Base-by-base conservation (phyloP, 2,797 vertebrate genomes). In the Cyprinodon diabolis region DNA sequence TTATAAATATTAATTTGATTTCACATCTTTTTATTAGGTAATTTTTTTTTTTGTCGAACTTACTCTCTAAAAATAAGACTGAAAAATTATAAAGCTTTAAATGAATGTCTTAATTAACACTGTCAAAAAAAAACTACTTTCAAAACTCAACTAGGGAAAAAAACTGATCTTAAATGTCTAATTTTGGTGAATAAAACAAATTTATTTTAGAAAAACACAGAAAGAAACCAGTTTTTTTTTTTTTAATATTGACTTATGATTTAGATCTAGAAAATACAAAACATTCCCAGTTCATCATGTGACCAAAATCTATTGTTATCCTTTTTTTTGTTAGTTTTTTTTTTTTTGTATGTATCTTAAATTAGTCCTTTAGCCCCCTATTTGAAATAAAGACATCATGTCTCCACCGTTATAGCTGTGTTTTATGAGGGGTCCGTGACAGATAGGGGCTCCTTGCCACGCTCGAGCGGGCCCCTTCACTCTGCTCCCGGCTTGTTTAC, bases 401-500 rank as follows among this genome's bases (percentile, higher is more conserved):
- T 96, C 95, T 95, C 94, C 95, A 92, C 89, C 91, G 88, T 90
- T 85, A 77, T 94, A 93, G 95, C 92, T 91, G 90, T 96, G 95
- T 97, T 97, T 92, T 97, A 97, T 98, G 96, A 96, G 96, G 95
- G 95, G 94, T 95, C 92, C 94, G 94, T 97, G 97, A 98, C 95
- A 97, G 97, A 97, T 96, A 96, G 96, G 95, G 95, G 95, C 94
- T 94, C 95, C 93, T 82, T 23, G 96, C 95, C 84, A 96, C 95
- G 96, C 96, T 94, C 93, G 94, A 95, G 90, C 95, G 95, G 92
- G 91, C 95, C 88, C 96, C 96, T 96, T 96, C 96, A 97, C 97
- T 97, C 96, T 85, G 96, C 95, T 95, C 96, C 95, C 94, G 96
- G 95, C 96, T 96, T 98, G 97, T 98, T 98, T 98, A 98, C 96